A percentile compares a stretch with the other conserved stretches of the same genome.
Evolutionary conservation across 2,797 vertebrate genomes (phyloP).

Genomic region (Kryptopterus vitreolus): DNA sequence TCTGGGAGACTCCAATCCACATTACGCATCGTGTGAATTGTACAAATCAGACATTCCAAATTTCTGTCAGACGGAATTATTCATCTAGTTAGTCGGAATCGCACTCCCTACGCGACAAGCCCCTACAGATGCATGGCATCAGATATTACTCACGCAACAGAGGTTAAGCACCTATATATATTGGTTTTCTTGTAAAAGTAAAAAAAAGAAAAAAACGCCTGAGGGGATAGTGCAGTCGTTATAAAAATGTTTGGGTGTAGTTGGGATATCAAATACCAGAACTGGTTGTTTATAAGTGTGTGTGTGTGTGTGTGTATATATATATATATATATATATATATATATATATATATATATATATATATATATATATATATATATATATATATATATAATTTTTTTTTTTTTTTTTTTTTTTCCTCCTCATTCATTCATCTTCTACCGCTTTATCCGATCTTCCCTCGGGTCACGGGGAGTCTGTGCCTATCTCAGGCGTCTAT

Average conservation of each 20-base stretch:
- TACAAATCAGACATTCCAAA: neutral
- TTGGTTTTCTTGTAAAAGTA: conserved; percentile 4
- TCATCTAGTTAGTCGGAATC: neutral
- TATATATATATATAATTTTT: too few relatives aligned
- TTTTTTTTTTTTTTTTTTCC: too few relatives aligned
- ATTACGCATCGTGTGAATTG: neutral
- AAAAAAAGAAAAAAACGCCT: too few relatives aligned
- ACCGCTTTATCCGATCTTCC: too few relatives aligned
- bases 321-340: too few relatives aligned
- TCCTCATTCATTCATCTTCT: too few relatives aligned
- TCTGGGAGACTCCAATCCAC: neutral
- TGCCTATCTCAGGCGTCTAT: too few relatives aligned
- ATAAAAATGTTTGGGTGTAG: neutral
- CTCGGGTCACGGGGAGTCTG: too few relatives aligned
- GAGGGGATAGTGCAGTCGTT: neutral
- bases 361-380: too few relatives aligned
- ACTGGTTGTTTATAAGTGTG: too few relatives aligned
- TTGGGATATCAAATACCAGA: neutral
- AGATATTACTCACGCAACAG: neutral
- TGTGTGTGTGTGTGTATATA: too few relatives aligned
- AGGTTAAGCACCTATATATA: neutral
- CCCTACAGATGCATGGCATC: conserved; percentile 9
- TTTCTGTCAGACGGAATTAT: neutral
- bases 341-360: too few relatives aligned
- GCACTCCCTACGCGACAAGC: conserved; percentile 16